phyloP scores from a whole-genome alignment of 2,888 invertebrate genomes.

The Acanthacorydalis orientalis region DNA sequence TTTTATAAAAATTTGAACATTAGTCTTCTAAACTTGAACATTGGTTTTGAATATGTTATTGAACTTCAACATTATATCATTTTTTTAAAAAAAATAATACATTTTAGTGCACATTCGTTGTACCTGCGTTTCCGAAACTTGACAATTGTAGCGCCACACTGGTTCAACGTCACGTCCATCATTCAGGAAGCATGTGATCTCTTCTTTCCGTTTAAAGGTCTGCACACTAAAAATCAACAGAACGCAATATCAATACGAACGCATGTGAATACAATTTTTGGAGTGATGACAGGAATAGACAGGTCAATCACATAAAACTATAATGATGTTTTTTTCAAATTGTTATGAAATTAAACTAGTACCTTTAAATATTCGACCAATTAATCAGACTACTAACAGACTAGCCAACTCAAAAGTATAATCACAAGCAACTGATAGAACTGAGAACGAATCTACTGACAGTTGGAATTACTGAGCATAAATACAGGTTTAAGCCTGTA shows the following conservation, averaged over 20 bases:
- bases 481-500: no score
- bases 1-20: no score
- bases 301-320: constrained; percentile 25
- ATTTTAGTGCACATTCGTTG: constrained; percentile 25
- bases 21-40: no score
- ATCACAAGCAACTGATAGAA: no score
- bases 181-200: constrained; percentile 22
- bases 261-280: constrained; percentile 48
- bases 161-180: constrained; percentile 27
- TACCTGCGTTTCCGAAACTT: constrained; percentile 49
- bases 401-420: no score
- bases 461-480: no score
- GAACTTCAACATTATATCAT: not conserved
- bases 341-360: not conserved
- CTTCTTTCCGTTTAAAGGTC: constrained; percentile 35
- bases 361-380: not conserved
- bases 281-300: constrained; percentile 36
- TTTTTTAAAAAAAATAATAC: no score
- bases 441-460: no score
- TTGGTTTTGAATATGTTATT: not conserved
- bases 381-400: no score
- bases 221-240: constrained; percentile 34
- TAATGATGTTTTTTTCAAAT: constrained; percentile 6
- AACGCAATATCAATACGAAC: constrained; percentile 39
- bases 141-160: constrained; percentile 49